Percentiles rank a stretch among this genome's conserved stretches.
Conservation (phyloP, 2,888 invertebrate genomes). For the Xanthorhoe designata region DNA sequence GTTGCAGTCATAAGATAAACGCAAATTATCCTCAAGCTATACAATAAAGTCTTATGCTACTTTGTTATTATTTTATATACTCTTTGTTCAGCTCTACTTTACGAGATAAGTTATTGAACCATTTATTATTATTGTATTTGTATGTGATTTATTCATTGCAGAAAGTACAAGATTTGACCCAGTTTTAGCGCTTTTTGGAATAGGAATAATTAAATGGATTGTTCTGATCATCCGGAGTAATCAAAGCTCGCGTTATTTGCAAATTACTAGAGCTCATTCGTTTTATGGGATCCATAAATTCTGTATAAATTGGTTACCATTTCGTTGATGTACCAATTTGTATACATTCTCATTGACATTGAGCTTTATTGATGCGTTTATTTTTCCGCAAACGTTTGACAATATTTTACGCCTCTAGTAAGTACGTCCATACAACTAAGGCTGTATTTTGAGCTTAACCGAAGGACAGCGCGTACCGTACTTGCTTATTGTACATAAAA, state of each 20-base stretch:
- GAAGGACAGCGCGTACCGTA: too few species aligned
- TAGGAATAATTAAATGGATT: background rate
- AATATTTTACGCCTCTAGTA: background rate
- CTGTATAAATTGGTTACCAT: slow-evolving; percentile 4
- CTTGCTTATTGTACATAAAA: too few species aligned
- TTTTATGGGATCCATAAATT: slow-evolving; percentile 14
- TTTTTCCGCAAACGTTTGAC: slow-evolving; percentile 5
- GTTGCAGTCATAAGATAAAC: slow-evolving; percentile 16
- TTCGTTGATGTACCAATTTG: slow-evolving; percentile 8
- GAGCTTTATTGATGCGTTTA: slow-evolving; percentile 12
- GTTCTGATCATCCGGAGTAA: background rate
- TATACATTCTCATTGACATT: background rate
- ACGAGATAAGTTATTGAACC: background rate
- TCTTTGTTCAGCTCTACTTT: background rate
- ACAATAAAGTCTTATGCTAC: slow-evolving; percentile 7
- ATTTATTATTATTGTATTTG: background rate
- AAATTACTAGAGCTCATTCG: background rate
- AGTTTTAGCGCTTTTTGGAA: background rate
- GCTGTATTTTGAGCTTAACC: too few species aligned
- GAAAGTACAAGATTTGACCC: background rate
- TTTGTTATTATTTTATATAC: background rate
- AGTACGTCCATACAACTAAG: too few species aligned
- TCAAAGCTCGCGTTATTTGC: slow-evolving; percentile 1
- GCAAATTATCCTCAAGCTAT: slow-evolving; percentile 3
- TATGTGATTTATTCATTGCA: background rate